Conservation (phyloP, 2,113 vertebrate genomes). For the Ranitomeya imitator region DNA sequence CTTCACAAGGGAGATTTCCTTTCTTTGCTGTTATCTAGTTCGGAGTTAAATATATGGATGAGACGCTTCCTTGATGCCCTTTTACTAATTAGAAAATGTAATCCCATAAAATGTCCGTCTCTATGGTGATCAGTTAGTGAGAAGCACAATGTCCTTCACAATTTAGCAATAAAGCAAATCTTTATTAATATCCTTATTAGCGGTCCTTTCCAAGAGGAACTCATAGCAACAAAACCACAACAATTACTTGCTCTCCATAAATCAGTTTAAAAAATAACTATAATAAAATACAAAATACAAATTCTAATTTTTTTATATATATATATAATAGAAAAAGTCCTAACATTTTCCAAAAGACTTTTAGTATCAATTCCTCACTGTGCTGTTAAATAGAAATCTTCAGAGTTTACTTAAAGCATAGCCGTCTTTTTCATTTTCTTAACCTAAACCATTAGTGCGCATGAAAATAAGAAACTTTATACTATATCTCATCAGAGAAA, state of each 20-base stretch:
- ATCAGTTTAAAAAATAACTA: background rate
- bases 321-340: background rate
- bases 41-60: background rate
- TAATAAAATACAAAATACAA: too few relatives aligned
- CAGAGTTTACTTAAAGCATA: too few relatives aligned
- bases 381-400: background rate
- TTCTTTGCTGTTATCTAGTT: background rate
- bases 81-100: background rate
- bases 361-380: background rate
- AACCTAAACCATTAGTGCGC: too few relatives aligned
- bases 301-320: background rate
- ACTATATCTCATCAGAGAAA: too few relatives aligned
- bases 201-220: background rate
- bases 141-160: background rate
- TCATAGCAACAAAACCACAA: background rate
- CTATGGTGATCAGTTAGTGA: background rate
- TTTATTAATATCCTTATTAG: background rate
- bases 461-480: too few relatives aligned
- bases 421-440: too few relatives aligned
- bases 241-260: background rate
- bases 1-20: background rate
- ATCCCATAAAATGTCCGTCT: constrained; percentile 1
- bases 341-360: background rate
- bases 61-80: background rate
- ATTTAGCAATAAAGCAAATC: constrained; percentile 7